phyloP scores from a whole-genome alignment of 2,113 vertebrate species.

The Odobenus rosmarus region DNA sequence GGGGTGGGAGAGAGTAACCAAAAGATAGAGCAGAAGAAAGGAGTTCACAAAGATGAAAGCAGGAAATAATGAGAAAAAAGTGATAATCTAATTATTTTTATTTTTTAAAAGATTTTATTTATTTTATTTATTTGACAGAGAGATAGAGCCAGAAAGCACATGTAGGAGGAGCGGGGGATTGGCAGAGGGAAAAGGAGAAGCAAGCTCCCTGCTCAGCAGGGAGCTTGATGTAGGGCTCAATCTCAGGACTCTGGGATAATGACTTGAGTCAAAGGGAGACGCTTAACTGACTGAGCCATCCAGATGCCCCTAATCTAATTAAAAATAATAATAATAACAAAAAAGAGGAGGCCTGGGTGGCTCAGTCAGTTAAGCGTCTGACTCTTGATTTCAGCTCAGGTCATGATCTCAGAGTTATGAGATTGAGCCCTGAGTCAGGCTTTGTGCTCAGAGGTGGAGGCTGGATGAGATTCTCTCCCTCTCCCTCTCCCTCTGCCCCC shows the following conservation, averaged over 20 bases:
- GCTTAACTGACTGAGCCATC: too few species aligned
- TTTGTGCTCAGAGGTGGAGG: fast-evolving
- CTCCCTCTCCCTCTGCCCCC: neutral
- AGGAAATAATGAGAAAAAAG: neutral
- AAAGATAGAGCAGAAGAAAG: neutral
- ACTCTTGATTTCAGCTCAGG: neutral
- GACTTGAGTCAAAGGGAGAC: too few species aligned
- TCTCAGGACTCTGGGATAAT: too few species aligned
- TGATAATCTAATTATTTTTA: neutral
- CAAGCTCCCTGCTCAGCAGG: too few species aligned
- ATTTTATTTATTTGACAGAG: neutral
- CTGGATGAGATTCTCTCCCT: neutral
- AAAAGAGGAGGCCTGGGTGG: too few species aligned
- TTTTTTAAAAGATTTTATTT: neutral
- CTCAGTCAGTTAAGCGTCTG: too few species aligned
- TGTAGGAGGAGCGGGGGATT: too few species aligned
- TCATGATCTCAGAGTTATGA: neutral
- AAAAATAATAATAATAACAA: too few species aligned
- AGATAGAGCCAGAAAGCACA: too few species aligned
- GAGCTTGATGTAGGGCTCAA: too few species aligned
- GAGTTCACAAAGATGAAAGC: neutral
- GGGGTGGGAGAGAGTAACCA: neutral
- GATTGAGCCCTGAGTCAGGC: neutral
- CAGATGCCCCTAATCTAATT: too few species aligned
- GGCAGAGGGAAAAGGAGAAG: too few species aligned